Evolutionary conservation across 1,140 invertebrate species (phyloP), one percentile per base, ranked within the genome.

Genomic region (Drosophila nigromelanica): DNA sequence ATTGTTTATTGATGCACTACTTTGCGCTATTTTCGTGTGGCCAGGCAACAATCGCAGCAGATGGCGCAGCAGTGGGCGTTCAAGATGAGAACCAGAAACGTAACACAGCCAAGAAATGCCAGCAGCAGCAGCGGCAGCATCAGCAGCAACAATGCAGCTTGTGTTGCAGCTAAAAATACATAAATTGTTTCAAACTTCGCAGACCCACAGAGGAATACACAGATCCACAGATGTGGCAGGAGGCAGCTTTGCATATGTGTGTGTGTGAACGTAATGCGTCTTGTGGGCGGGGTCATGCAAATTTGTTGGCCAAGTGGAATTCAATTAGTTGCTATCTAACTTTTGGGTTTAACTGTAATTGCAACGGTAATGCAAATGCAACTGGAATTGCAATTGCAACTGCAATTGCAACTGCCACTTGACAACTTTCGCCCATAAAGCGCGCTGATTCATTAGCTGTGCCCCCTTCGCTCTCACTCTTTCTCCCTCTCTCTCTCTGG

Each of bases 1-100:
- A 89, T 89, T 89, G 85, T 89, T 89, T 89, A 89, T 89, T 89
- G 83, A 89, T 89, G 83, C 80, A 89, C 83, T 89, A 89, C 83
- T 89, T 89, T 87, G 82, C 83, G 83, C 83, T 89, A 89, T 87
- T 87, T 87, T 89, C 73, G 83, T 87, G 82, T 73, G 76, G 81
- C 81, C 71, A 77, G 37, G 61, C 74, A 60, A 45, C 58, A 33
- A 11, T 43, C 51, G 24, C 51, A 75, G 79, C 75, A 74, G 56
- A 86, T 86, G 81, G 82, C 78, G 64, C 66, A 60, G 58, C 67
- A 56, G 82, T 89, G 82, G 82, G 82, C 82, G 82, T 89, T 48
- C 73, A 58, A 70, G 73, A 67, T 55, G 75, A 76, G 56, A 62
- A 63, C 51, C 58, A 62, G 40, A 55, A 47, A 63, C 56, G 27